Conservation (phyloP, 2,888 invertebrate genomes). For the Clistopyga incitator region DNA sequence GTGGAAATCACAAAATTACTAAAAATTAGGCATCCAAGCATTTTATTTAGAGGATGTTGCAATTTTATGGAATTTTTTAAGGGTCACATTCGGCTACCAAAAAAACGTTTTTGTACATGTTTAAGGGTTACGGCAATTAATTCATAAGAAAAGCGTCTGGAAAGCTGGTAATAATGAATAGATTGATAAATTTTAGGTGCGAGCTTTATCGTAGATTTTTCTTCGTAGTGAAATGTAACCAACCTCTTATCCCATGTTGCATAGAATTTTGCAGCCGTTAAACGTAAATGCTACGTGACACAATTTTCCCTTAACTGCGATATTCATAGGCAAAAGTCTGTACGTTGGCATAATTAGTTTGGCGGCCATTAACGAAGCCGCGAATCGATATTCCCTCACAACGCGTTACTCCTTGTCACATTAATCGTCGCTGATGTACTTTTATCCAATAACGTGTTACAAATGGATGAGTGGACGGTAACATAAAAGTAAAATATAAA, state of each 20-base stretch:
- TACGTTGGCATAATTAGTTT: conserved; percentile 19
- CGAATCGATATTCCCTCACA: conserved; percentile 7
- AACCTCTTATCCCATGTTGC: not conserved
- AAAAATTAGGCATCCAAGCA: too few relatives aligned
- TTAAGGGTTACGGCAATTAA: not conserved
- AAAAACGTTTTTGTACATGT: too few relatives aligned
- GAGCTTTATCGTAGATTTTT: conserved; percentile 50
- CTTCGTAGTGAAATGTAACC: conserved; percentile 7
- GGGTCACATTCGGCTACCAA: too few relatives aligned
- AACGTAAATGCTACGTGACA: conserved; percentile 4
- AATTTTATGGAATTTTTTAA: too few relatives aligned
- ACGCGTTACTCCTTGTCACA: not conserved
- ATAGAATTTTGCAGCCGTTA: not conserved
- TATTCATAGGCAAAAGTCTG: conserved; percentile 9
- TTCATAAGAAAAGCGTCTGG: conserved; percentile 38
- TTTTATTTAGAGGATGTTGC: too few relatives aligned
- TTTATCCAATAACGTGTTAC: not conserved
- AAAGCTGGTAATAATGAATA: conserved; percentile 36
- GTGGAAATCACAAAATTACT: too few relatives aligned
- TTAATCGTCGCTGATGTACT: not conserved
- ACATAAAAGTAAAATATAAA: not conserved
- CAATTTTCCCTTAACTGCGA: not conserved
- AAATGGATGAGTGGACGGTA: not conserved
- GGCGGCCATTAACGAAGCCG: conserved; percentile 16
- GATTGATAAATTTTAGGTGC: conserved; percentile 47